These are phyloP conservation scores for Helostoma temminkii DNA, from an alignment of 2,797 vertebrate genomes.

Conservation along the genomic window DNA sequence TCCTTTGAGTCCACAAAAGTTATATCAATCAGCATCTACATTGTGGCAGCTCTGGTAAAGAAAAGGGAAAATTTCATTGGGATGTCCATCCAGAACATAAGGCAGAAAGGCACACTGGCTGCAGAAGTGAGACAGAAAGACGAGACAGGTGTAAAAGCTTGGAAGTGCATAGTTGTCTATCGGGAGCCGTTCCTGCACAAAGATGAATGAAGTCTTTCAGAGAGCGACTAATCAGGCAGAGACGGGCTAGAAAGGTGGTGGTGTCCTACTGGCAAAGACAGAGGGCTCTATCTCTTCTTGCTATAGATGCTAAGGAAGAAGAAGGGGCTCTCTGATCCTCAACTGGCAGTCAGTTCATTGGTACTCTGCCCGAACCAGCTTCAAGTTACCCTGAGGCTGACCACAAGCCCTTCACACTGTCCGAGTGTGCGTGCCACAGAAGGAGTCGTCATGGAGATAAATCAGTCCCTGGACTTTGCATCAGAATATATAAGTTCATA, in stretches of 20 bases:
- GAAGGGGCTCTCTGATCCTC: conserved; percentile 81
- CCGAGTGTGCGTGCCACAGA: conserved; percentile 83
- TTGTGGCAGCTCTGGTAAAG: conserved; percentile 77
- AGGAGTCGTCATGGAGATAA: conserved; percentile 85
- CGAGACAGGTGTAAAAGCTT: conserved; percentile 74
- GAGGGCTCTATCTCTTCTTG: conserved; percentile 82
- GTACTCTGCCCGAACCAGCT: conserved; percentile 79
- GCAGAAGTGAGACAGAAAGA: conserved; percentile 52
- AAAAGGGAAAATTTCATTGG: conserved; percentile 72
- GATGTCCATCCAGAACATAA: conserved; percentile 69
- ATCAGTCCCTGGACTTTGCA: conserved; percentile 86
- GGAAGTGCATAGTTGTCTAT: conserved; percentile 84
- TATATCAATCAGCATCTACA: conserved; percentile 65
- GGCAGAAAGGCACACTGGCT: conserved; percentile 59
- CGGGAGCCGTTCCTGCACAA: conserved; percentile 74
- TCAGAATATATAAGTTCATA: conserved; percentile 80
- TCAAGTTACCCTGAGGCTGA: conserved; percentile 87
- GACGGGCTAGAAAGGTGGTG: conserved; percentile 63
- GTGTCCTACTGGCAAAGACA: conserved; percentile 79
- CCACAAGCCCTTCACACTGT: conserved; percentile 83
- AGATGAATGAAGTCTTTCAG: conserved; percentile 83
- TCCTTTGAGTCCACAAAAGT: conserved; percentile 61
- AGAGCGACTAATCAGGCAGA: conserved; percentile 66
- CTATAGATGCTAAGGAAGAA: conserved; percentile 70
- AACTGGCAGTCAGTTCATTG: conserved; percentile 79